Evolutionary conservation across 2,888 invertebrate species (phyloP), one percentile per base, ranked within the genome.

Genomic region (Dicroscelio sp.): DNA sequence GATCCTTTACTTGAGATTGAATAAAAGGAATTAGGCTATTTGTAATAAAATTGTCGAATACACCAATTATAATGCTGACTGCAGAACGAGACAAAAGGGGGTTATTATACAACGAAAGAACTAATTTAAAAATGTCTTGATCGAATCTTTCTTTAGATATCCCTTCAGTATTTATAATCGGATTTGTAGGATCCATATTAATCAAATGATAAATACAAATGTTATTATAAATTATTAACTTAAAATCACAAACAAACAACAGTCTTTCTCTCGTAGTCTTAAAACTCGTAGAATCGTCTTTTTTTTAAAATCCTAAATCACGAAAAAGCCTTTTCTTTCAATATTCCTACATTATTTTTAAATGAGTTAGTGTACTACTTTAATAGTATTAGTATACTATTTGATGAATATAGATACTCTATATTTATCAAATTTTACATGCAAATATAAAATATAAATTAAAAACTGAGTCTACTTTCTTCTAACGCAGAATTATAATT

Each of bases 61-160:
- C 31, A 23, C 30, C 35, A 35, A 84, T 63, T 20, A 84, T 63
- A 60, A 33, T 38, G 20, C 48, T 17, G 3, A 83, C 83, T 38
- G 69, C 58, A 35, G n/a, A 17, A 38, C 60, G 55, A 25, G 73
- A 52, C 27, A 83, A 52, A 2, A 38, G 30, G 17, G 71, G 73
- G 55, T 69, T 43, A 31, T 52, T 84, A 48, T 84, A 60, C 33
- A 67, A 67, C 8, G n/a, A 67, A 10, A 67, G 27, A 3, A 33
- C 33, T 14, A 67, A 25, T 33, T 27, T 67, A 20, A n/a, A 33
- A 17, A 67, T 33, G 30, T 80, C 67, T n/a, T 43, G 20, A 52
- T 80, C 17, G 20, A 31, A 31, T 0, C 4, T 30, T 20, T 31
- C 14, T 55, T n/a, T n/a, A 12, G 55, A 55, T 5, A 55, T 55